These are phyloP conservation scores for Ptilodon capucinus DNA, from an alignment of 2,888 invertebrate species.

Conservation along the genomic window DNA sequence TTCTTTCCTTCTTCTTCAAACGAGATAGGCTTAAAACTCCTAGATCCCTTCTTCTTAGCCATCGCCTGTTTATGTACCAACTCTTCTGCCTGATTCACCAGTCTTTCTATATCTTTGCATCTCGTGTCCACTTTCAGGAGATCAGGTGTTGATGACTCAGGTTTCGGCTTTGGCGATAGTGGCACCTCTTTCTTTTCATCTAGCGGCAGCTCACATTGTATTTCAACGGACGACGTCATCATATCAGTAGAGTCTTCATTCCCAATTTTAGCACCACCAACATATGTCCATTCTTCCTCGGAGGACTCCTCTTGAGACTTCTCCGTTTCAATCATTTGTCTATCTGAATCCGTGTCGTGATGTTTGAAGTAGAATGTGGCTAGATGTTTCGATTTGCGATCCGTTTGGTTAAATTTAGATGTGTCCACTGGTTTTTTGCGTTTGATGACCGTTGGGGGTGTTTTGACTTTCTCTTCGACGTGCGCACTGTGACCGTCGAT, in stretches of 20 bases:
- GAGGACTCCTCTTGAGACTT: conserved; percentile 76
- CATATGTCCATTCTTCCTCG: conserved; percentile 86
- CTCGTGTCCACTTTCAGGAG: conserved; percentile 73
- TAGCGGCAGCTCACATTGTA: conserved; percentile 69
- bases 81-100: conserved; percentile 91
- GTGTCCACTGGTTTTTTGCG: conserved; percentile 81
- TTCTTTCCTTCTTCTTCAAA: conserved; percentile 77
- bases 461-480: conserved; percentile 56
- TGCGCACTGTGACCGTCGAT: conserved; percentile 49
- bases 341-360: conserved; percentile 93
- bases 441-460: conserved; percentile 75
- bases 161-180: conserved; percentile 59
- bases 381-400: conserved; percentile 90
- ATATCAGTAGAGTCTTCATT: conserved; percentile 75
- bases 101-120: conserved; percentile 86
- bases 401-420: conserved; percentile 86
- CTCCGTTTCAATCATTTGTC: conserved; percentile 81
- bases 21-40: conserved; percentile 77
- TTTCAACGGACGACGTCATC: conserved; percentile 79
- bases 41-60: conserved; percentile 73
- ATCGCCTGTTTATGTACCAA: conserved; percentile 85
- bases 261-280: conserved; percentile 68
- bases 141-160: conserved; percentile 72
- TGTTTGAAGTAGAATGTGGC: conserved; percentile 94
- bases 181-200: conserved; percentile 59